A percentile compares a stretch with the other conserved stretches of the same genome.
Conservation (phyloP, 2,888 invertebrate species). For the Agrochola litura region DNA sequence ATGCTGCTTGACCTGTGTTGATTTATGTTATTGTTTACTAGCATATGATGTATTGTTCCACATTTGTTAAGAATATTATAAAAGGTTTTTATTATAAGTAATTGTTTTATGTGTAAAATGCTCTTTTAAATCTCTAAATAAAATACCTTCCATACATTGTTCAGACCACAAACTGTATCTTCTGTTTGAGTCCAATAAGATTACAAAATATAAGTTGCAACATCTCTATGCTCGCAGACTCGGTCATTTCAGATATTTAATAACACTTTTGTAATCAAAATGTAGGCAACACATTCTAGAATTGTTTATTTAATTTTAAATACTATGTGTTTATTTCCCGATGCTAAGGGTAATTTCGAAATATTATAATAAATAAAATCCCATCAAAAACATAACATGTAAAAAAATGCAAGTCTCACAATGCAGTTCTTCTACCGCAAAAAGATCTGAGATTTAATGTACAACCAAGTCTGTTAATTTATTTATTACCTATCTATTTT, state of each 20-base stretch:
- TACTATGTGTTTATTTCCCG: not conserved
- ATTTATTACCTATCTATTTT: no score
- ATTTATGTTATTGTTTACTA: constrained; percentile 65
- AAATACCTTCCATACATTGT: not conserved
- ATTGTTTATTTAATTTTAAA: not conserved
- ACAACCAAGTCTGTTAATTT: no score
- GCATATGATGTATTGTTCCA: constrained; percentile 31
- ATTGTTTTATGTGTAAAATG: not conserved
- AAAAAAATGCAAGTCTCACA: no score
- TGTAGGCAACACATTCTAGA: constrained; percentile 4
- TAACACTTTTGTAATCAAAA: constrained; percentile 5
- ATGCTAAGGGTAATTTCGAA: not conserved
- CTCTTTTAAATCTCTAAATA: not conserved
- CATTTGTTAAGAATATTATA: constrained; percentile 1
- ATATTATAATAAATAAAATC: not conserved
- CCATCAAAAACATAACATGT: no score
- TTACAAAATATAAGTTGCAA: constrained; percentile 10
- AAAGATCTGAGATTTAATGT: no score
- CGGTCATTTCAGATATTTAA: constrained; percentile 1
- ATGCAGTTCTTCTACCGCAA: no score
- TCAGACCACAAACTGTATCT: not conserved
- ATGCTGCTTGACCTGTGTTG: constrained; percentile 48
- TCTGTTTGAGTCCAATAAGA: not conserved
- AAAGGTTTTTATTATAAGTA: not conserved
- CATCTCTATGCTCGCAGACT: not conserved